A percentile compares a stretch with the other conserved stretches of the same genome.
Evolutionary conservation across 2,113 vertebrate species (phyloP).

Genomic region (Cinclus cinclus): DNA sequence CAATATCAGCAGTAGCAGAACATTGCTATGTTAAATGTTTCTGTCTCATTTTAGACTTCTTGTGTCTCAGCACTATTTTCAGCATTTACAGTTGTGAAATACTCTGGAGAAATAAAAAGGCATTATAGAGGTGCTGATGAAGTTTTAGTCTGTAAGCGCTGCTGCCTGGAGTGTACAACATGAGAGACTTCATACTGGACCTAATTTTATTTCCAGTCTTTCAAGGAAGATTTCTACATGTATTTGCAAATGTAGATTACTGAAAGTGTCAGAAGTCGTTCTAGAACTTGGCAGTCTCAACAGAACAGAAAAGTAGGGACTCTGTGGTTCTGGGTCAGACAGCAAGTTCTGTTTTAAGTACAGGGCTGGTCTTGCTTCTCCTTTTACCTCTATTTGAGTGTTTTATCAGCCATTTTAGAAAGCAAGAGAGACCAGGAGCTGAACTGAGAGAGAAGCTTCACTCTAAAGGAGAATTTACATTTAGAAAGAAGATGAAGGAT

Average conservation of each 20-base stretch:
- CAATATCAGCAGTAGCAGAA: conserved; percentile 3
- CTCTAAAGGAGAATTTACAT: not conserved
- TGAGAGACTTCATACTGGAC: not conserved
- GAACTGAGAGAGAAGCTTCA: not conserved
- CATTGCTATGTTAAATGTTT: not conserved
- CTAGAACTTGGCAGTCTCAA: not conserved
- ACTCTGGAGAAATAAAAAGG: not conserved
- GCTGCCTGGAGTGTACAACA: not conserved
- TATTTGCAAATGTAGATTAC: not conserved
- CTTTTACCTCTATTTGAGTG: not conserved
- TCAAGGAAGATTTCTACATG: conserved; percentile 24
- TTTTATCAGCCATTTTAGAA: conserved; percentile 1
- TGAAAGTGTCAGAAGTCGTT: not conserved
- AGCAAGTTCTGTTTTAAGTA: not conserved
- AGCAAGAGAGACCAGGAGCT: not conserved
- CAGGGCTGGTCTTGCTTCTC: not conserved
- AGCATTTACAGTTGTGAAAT: not conserved
- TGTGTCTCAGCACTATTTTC: not conserved
- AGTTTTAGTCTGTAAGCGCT: not conserved
- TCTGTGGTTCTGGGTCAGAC: not conserved
- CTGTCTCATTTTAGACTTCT: not conserved
- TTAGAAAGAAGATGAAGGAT: not conserved
- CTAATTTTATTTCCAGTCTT: not conserved
- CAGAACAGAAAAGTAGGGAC: not conserved
- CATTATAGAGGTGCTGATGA: not conserved